These are phyloP conservation scores for Orchesella cincta DNA, from an alignment of 1,140 invertebrate genomes.

Conservation along the genomic window DNA sequence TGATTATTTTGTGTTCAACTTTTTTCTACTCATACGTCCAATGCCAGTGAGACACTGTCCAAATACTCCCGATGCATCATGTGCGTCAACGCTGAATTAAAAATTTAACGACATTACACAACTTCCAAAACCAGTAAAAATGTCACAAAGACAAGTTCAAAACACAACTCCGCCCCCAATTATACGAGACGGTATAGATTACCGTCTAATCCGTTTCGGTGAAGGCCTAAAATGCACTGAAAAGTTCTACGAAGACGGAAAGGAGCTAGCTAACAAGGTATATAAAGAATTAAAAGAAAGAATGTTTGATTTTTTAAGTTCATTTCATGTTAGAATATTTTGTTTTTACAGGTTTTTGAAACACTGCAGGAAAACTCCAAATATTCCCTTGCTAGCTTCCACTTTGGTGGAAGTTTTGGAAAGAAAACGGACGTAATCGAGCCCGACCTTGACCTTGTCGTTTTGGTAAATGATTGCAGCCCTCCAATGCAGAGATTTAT, in stretches of 20 bases:
- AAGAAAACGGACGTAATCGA: not conserved
- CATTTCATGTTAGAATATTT: not conserved
- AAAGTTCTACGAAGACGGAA: not conserved
- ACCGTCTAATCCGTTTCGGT: not conserved
- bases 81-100: no score
- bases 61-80: no score
- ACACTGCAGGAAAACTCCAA: not conserved
- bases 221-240: not conserved
- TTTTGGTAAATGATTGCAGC: not conserved
- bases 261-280: not conserved
- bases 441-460: not conserved
- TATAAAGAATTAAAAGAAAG: not conserved
- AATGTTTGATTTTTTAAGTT: not conserved
- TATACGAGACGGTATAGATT: no score
- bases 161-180: no score
- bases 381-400: not conserved
- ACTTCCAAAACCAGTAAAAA: no score
- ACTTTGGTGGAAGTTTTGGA: conserved; percentile 1
- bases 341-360: not conserved
- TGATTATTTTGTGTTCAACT: no score
- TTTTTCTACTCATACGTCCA: no score
- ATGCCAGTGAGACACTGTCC: no score
- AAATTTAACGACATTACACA: no score
- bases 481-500: not conserved
- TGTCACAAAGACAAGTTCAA: no score